Conservation (phyloP, 2,797 vertebrate genomes). For the Hypotaenidia okinawae region DNA sequence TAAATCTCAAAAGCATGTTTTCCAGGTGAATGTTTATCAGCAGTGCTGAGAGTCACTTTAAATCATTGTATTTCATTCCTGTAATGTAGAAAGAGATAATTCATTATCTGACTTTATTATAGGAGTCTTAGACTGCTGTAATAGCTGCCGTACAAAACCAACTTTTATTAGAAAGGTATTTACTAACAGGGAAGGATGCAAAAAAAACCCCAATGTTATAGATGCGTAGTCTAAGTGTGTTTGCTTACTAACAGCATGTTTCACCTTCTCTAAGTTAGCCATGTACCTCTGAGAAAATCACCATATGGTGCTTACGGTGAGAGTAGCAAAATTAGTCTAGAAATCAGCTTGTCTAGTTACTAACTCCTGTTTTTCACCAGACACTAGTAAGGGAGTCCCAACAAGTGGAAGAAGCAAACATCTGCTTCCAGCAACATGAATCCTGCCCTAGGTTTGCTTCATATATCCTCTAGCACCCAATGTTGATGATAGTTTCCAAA, state of each 20-base stretch:
- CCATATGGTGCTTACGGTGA: neutral
- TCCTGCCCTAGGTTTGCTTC: neutral
- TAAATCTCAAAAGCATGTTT: neutral
- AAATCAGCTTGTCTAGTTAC: neutral
- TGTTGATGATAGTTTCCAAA: neutral
- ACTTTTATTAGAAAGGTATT: neutral
- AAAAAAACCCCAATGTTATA: neutral
- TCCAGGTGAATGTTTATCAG: neutral
- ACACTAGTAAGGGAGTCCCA: neutral
- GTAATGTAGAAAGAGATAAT: neutral
- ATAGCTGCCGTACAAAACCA: too few species aligned
- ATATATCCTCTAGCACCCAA: neutral
- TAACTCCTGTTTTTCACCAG: neutral
- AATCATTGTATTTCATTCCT: neutral
- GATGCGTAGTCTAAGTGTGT: neutral
- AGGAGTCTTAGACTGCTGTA: neutral
- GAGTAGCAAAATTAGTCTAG: neutral
- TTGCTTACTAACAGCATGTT: neutral
- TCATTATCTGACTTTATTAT: neutral
- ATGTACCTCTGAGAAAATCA: neutral
- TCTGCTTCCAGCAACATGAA: neutral
- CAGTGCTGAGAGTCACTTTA: accelerated
- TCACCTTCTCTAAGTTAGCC: neutral
- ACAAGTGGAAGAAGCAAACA: neutral
- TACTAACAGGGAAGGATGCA: neutral